Conservation (phyloP, 2,888 invertebrate species). For the Lycocerus yunnanus region DNA sequence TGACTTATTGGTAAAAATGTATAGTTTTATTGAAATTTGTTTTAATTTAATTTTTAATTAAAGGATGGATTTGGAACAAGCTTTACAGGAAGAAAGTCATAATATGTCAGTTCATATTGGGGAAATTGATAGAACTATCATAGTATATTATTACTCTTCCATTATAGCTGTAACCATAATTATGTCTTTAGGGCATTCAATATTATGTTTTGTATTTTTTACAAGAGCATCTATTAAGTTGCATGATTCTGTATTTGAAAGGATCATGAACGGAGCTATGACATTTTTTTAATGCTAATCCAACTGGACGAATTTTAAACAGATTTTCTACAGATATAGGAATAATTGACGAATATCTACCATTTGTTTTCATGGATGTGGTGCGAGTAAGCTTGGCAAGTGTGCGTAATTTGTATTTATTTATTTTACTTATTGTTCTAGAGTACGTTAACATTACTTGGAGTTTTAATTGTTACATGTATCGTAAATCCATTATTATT, state of each 20-base stretch:
- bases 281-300: constrained; percentile 88
- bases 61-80: constrained; percentile 49
- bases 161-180: constrained; percentile 60
- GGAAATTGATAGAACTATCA: constrained; percentile 14
- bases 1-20: constrained; percentile 63
- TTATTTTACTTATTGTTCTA: constrained; percentile 30
- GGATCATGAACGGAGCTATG: constrained; percentile 80
- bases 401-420: background rate
- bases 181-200: constrained; percentile 60
- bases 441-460: constrained; percentile 55
- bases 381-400: background rate
- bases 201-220: constrained; percentile 68
- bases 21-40: too few species aligned
- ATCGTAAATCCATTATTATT: constrained; percentile 72
- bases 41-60: background rate
- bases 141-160: constrained; percentile 51
- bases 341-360: constrained; percentile 62
- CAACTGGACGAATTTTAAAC: constrained; percentile 81
- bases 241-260: constrained; percentile 84
- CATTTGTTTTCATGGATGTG: constrained; percentile 58
- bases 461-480: constrained; percentile 55
- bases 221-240: constrained; percentile 78
- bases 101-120: background rate
- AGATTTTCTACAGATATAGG: constrained; percentile 90
- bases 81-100: constrained; percentile 35